These are phyloP conservation scores for Chlorops oryzae DNA, from an alignment of 1,140 invertebrate genomes.

Conservation along the genomic window DNA sequence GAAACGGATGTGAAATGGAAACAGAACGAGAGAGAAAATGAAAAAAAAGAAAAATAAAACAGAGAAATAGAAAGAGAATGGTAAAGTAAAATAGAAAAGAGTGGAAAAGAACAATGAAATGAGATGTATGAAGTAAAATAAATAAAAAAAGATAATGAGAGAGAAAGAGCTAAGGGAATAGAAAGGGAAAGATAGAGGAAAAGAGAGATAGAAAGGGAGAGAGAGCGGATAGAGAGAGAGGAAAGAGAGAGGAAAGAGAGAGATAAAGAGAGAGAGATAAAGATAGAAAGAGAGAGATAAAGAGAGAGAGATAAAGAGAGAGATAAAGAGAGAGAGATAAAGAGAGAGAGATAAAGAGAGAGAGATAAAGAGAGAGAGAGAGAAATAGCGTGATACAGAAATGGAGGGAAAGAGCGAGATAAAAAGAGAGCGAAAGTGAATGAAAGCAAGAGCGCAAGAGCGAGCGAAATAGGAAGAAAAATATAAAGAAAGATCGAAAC, in stretches of 20 bases:
- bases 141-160: background rate
- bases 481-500: too few relatives aligned
- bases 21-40: background rate
- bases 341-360: too few relatives aligned
- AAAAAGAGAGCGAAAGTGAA: too few relatives aligned
- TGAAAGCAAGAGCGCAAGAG: too few relatives aligned
- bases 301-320: too few relatives aligned
- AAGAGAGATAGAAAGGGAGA: background rate
- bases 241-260: background rate
- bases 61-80: background rate
- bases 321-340: too few relatives aligned
- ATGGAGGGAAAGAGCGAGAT: too few relatives aligned
- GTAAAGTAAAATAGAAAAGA: too few relatives aligned
- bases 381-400: too few relatives aligned
- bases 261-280: background rate
- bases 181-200: background rate
- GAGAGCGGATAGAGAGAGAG: background rate
- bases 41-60: background rate
- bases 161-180: background rate
- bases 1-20: background rate
- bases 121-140: background rate
- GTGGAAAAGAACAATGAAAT: background rate
- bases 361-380: too few relatives aligned
- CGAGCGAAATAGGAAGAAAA: too few relatives aligned
- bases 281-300: too few relatives aligned